Base-by-base conservation (phyloP, 2,888 invertebrate genomes). In the Tetragonula carbonaria region DNA sequence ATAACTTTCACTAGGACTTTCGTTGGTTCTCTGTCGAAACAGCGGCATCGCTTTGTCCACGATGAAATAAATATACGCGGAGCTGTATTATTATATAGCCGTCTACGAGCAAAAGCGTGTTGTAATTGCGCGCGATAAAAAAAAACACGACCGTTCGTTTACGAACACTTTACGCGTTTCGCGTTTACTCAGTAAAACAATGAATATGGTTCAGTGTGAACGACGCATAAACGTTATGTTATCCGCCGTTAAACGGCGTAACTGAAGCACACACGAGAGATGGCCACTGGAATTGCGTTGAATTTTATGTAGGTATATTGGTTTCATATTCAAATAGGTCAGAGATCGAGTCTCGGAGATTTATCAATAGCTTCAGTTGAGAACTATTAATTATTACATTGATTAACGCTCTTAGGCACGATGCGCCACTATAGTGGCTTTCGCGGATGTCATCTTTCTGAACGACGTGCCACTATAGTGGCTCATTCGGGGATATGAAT, bases 1-100 rank as follows among this genome's bases (percentile, higher is more conserved):
- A 81, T 76, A 78, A 88, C 88, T 88, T 88, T 88, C 88, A 89
- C 88, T 83, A 68, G 67, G 57, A 88, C 89, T 88, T 88, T 88
- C 88, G 84, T 88, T 80, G 82, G 76, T 77, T 72, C 71, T 72
- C 74, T 78, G 78, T 85, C 84, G 84, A 84, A 87, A 84, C 78
- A 75, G 72, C 68, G n/a, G 71, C 66, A 21, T 67, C 50, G 73
- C 62, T 70, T 28, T 65, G 84, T 71, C 55, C 67, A 53, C 80
- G 75, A 71, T 80, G 71, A 81, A 81, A 62, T 79, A 81, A 81
- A 62, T 79, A 85, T 50, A 77, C 74, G 62, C 62, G 50, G 50
- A 14, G 38, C 28, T 67, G 45, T 45, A 67, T 85, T 81, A 80
- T 74, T 80, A 23, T 23, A 23, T 23, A 23, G 23, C 28, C 63